A percentile compares a stretch with the other conserved stretches of the same genome.
Evolutionary conservation across 2,113 vertebrate genomes (phyloP).

Genomic region (Grammomys dolichurus): DNA sequence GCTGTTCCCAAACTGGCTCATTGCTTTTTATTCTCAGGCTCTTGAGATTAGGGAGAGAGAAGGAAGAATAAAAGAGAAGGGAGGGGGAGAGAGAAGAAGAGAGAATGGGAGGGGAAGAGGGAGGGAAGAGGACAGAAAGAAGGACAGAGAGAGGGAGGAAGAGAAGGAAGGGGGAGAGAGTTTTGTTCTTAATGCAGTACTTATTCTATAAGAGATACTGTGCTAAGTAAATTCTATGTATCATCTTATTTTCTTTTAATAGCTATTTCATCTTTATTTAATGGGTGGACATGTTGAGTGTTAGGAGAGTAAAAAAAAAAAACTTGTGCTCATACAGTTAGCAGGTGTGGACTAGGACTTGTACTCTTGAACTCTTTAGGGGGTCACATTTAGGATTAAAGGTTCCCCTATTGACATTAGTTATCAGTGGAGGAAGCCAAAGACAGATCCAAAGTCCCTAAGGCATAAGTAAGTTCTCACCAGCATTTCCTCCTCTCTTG

Average conservation of each 20-base stretch:
- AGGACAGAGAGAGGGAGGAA: too few species aligned
- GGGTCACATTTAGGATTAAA: not conserved
- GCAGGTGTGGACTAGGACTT: not conserved
- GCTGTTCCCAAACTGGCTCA: not conserved
- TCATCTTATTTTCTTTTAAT: constrained; percentile 13
- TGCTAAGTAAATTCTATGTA: not conserved
- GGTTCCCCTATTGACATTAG: not conserved
- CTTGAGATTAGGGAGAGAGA: not conserved
- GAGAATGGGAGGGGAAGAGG: not conserved
- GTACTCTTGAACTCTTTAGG: not conserved
- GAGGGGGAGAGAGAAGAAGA: too few species aligned
- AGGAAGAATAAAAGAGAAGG: not conserved
- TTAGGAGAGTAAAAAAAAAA: constrained; percentile 26
- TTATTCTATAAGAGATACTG: not conserved
- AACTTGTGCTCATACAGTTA: not conserved
- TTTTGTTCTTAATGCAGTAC: not conserved
- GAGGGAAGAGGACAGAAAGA: not conserved
- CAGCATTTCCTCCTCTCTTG: constrained; percentile 30
- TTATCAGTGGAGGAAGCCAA: constrained; percentile 21
- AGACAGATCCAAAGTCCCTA: constrained; percentile 13
- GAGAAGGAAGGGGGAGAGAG: too few species aligned
- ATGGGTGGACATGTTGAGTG: not conserved
- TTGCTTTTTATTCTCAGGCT: not conserved
- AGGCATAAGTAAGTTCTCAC: constrained; percentile 13
- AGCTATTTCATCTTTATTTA: not conserved